Evolutionary conservation across 2,797 vertebrate species (phyloP).

Genomic region (Harpagifer antarcticus): DNA sequence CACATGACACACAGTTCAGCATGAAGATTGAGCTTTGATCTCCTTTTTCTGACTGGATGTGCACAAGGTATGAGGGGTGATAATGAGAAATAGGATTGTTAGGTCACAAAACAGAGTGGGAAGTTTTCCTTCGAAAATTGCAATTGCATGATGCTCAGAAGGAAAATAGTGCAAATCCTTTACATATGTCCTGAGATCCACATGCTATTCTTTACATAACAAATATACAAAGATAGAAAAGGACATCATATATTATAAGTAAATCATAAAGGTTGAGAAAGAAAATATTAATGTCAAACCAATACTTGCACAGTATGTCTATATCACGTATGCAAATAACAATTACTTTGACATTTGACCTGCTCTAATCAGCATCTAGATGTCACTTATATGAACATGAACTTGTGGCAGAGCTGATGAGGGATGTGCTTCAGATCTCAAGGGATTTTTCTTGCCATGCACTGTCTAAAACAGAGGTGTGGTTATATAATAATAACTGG

Average conservation of each 20-base stretch:
- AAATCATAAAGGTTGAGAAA: not conserved
- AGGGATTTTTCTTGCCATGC: not conserved
- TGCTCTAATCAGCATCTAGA: not conserved
- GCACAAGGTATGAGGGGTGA: constrained; percentile 9
- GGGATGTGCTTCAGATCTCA: too few species aligned
- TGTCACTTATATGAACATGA: not conserved
- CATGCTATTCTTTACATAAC: not conserved
- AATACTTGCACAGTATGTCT: not conserved
- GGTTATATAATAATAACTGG: not conserved
- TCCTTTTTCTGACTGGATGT: constrained; percentile 21
- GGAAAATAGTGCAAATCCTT: constrained; percentile 4
- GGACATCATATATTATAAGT: not conserved
- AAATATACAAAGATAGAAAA: not conserved
- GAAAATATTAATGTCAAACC: not conserved
- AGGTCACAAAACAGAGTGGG: not conserved
- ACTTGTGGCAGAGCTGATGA: not conserved
- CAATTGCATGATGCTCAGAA: not conserved
- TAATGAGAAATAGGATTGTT: constrained; percentile 16
- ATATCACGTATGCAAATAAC: not conserved
- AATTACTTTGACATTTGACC: not conserved
- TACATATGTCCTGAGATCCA: not conserved
- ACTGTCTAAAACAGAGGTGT: not conserved
- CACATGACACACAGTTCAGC: constrained; percentile 24
- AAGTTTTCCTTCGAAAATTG: constrained; percentile 5
- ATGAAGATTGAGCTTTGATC: constrained; percentile 37